phyloP scores from a whole-genome alignment of 2,888 invertebrate species.

The Caenorhabditis afra region DNA sequence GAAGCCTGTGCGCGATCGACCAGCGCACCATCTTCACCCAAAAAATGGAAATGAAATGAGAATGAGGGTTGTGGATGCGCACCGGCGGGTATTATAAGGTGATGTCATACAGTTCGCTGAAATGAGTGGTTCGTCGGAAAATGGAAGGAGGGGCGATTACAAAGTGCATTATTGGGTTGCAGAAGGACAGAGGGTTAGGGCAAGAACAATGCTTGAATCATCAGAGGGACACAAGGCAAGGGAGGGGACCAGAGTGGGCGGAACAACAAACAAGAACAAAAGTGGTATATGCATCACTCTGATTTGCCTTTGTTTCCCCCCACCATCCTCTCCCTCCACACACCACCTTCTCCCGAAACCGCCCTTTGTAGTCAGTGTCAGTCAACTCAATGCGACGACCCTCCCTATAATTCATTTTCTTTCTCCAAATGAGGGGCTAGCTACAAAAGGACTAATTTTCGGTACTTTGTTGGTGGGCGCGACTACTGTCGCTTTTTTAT shows the following conservation, averaged over 20 bases:
- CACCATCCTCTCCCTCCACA: no score
- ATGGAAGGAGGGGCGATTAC: slow-evolving; percentile 17
- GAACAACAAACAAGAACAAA: slow-evolving; percentile 61
- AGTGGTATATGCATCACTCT: slow-evolving; percentile 55
- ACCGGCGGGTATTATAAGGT: slow-evolving; percentile 29
- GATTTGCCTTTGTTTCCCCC: slow-evolving; percentile 56
- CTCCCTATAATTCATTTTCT: slow-evolving; percentile 16
- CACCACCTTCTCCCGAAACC: slow-evolving; percentile 30
- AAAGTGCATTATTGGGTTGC: slow-evolving; percentile 13
- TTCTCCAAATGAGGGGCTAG: slow-evolving; percentile 2
- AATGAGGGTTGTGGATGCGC: slow-evolving; percentile 29
- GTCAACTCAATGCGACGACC: slow-evolving; percentile 12
- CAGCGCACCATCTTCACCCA: background rate
- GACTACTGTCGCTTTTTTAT: no score
- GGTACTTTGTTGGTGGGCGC: slow-evolving; percentile 4
- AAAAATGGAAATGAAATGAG: slow-evolving; percentile 49
- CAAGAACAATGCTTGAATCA: slow-evolving; percentile 49
- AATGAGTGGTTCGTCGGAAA: slow-evolving; percentile 22
- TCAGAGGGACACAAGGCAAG: slow-evolving; percentile 19
- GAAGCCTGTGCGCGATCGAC: background rate
- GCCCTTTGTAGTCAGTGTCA: slow-evolving; percentile 48
- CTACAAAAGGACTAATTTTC: slow-evolving; percentile 47
- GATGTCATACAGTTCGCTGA: slow-evolving; percentile 38
- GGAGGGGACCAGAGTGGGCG: slow-evolving; percentile 27
- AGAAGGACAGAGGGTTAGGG: no score